phyloP scores from a whole-genome alignment of 2,888 invertebrate genomes.

The Stenolophus ochropezus region DNA sequence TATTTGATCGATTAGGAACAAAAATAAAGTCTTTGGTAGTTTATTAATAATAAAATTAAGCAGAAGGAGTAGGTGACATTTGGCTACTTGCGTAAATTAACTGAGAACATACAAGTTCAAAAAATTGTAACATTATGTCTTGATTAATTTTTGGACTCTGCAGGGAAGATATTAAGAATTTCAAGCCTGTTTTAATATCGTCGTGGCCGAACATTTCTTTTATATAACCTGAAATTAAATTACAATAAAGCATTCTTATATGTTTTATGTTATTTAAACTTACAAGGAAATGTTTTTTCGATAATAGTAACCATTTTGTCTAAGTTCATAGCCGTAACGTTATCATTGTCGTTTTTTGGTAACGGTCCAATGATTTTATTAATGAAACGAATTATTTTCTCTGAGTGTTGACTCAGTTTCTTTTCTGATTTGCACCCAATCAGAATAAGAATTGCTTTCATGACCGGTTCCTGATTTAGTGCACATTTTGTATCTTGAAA shows the following conservation, averaged over 20 bases:
- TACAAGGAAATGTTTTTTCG: slow-evolving; percentile 68
- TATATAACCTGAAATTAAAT: slow-evolving; percentile 66
- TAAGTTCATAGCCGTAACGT: slow-evolving; percentile 67
- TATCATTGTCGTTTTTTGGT: slow-evolving; percentile 63
- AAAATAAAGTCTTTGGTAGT: slow-evolving; percentile 3
- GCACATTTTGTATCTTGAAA: slow-evolving; percentile 72
- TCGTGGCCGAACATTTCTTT: slow-evolving; percentile 71
- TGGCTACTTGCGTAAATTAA: slow-evolving; percentile 64
- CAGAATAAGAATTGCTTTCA: slow-evolving; percentile 72
- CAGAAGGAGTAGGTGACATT: slow-evolving; percentile 65
- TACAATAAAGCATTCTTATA: not conserved
- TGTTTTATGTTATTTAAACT: slow-evolving; percentile 47
- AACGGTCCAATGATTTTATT: slow-evolving; percentile 66
- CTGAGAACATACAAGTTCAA: slow-evolving; percentile 70
- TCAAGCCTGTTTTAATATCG: slow-evolving; percentile 69
- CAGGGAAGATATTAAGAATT: slow-evolving; percentile 72
- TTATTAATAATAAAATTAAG: slow-evolving; percentile 55
- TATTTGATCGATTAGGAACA: slow-evolving; percentile 7
- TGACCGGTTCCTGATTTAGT: slow-evolving; percentile 74
- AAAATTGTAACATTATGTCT: slow-evolving; percentile 73
- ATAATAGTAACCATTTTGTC: slow-evolving; percentile 67
- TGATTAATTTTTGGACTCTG: slow-evolving; percentile 73
- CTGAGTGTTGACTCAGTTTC: slow-evolving; percentile 61
- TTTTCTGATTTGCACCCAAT: slow-evolving; percentile 72
- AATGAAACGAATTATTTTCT: slow-evolving; percentile 63